These are phyloP conservation scores for Octopus sinensis DNA, from an alignment of 1,140 invertebrate species.

Conservation along the genomic window DNA sequence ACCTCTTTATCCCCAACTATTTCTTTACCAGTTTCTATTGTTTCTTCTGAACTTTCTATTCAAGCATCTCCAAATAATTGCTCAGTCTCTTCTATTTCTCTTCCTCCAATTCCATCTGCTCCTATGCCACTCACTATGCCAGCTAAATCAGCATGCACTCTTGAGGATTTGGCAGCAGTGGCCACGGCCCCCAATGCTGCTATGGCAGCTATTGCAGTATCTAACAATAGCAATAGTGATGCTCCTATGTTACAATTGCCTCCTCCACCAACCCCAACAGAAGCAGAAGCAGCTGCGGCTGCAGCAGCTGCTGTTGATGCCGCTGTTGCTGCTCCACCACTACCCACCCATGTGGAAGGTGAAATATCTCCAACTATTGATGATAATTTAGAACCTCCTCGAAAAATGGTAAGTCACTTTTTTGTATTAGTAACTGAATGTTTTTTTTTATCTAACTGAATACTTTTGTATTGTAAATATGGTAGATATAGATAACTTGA, in stretches of 20 bases:
- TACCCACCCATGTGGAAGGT: not conserved
- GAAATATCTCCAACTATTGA: not conserved
- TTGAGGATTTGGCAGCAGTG: constrained; percentile 6
- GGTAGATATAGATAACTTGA: too few species aligned
- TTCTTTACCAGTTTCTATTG: not conserved
- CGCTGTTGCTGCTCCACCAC: constrained; percentile 4
- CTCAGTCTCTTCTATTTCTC: not conserved
- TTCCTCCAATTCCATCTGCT: not conserved
- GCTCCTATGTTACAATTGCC: not conserved
- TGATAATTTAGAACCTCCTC: not conserved
- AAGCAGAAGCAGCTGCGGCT: not conserved
- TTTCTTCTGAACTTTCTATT: too few species aligned
- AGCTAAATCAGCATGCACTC: not conserved
- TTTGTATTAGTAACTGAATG: not conserved
- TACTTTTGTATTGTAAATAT: too few species aligned
- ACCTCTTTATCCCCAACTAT: too few species aligned
- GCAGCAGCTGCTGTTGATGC: not conserved
- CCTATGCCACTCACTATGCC: not conserved
- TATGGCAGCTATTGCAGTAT: constrained; percentile 1
- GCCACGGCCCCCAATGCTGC: not conserved
- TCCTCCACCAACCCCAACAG: not conserved
- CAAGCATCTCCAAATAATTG: not conserved
- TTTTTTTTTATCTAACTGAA: too few species aligned
- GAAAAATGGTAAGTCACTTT: constrained; percentile 7
- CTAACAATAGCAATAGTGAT: not conserved